phyloP scores from a whole-genome alignment of 2,113 vertebrate species.

The Rhinolophus sinicus region DNA sequence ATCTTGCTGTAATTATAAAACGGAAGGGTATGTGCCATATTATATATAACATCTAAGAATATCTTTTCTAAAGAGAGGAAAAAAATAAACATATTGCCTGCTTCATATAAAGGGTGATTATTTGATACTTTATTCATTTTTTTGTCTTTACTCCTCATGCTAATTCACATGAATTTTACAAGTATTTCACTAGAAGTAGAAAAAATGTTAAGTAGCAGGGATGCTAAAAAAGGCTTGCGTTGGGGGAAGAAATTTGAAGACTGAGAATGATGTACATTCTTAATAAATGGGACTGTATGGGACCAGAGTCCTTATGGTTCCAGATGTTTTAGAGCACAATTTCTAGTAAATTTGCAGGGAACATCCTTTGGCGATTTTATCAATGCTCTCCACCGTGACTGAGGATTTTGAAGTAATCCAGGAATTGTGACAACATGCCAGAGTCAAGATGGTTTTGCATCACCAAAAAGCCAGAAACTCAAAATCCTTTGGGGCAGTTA shows the following conservation, averaged over 20 bases:
- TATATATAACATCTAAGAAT: not conserved
- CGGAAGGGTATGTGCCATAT: not conserved
- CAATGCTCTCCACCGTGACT: not conserved
- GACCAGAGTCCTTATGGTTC: not conserved
- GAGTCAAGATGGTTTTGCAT: not conserved
- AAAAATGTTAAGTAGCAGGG: not conserved
- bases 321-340: not conserved
- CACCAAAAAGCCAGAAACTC: not conserved
- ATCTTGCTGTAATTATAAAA: not conserved
- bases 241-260: not conserved
- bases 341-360: not conserved
- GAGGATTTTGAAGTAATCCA: not conserved
- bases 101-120: not conserved
- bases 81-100: not conserved
- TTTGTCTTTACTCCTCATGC: not conserved
- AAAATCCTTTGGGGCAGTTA: not conserved
- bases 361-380: not conserved
- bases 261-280: not conserved
- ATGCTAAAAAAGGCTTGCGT: not conserved
- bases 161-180: not conserved
- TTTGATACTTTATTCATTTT: not conserved
- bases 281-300: not conserved
- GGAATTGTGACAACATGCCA: not conserved
- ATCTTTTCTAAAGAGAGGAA: not conserved
- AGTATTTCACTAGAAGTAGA: not conserved